Evolutionary conservation across 2,888 invertebrate genomes (phyloP), one percentile per base, ranked within the genome.

Genomic region (Plutella xylostella): DNA sequence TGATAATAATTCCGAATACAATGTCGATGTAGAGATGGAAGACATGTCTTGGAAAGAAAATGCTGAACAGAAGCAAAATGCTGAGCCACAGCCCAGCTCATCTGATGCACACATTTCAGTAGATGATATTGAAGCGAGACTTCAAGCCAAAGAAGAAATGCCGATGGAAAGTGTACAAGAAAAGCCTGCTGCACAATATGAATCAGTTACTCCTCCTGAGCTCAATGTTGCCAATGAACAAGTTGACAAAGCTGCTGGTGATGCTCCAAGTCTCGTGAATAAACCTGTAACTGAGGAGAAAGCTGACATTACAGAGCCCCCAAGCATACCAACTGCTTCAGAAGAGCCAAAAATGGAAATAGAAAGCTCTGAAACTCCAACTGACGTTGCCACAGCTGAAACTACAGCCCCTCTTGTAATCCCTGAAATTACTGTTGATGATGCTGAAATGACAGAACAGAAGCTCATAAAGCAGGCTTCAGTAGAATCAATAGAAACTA

Each of bases 1-100:
- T 6, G 88, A 88, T 50, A 78, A 77, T 48, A 84, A 77, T 57
- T 83, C 83, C 0, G 85, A 85, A 43, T 84, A 83, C 49, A 83
- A 82, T 72, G 86, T 69, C 57, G 88, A 74, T 61, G 84, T 80
- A 61, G 85, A 85, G 61, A 84, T 83, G 83, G 85, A 85, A 59
- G 85, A 84, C 49, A 72, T 80, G 68, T 72, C 84, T 17, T 82
- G 83, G 78, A 84, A 83, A 51, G 79, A 82, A 43, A 73, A 68
- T 53, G 53, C 65, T 47, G 72, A 71, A 33, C 66, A 69, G 20
- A 31, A 42, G 38, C 65, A 64, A 47, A 68, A 53, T 35, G 55
- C 60, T 31, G 76, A 74, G 59, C 80, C 76, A 12, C 77, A 83
- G 46, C 77, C 80, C 6, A 60, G 77, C 33, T 80, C 78, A 11